Evolutionary conservation across 64 coral and sea anemone genomes (phyloP).

Genomic region (Orbicella faveolata): DNA sequence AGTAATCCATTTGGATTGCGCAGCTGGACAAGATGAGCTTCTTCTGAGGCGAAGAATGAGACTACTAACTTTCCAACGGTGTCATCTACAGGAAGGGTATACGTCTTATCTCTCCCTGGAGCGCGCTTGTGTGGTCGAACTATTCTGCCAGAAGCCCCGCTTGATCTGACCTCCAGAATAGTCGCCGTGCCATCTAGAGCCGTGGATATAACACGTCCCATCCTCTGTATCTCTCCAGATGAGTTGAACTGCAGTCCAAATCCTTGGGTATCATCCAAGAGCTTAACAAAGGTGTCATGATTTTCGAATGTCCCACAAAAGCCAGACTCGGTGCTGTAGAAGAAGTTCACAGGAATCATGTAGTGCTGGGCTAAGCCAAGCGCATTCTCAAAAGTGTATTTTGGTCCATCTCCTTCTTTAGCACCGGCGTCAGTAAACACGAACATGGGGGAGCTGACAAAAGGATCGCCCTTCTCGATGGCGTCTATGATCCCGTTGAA

Average conservation of each 20-base stretch:
- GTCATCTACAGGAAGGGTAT: constrained; percentile 65
- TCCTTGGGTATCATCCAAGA: constrained; percentile 60
- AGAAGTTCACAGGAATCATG: constrained; percentile 58
- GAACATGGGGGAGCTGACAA: constrained; percentile 51
- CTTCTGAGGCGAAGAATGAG: constrained; percentile 31
- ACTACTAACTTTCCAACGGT: constrained; percentile 61
- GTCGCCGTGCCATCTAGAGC: constrained; percentile 61
- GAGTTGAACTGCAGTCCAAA: constrained; percentile 49
- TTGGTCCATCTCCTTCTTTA: constrained; percentile 45
- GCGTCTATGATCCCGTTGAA: constrained; percentile 58
- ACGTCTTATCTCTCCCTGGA: neutral
- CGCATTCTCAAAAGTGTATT: constrained; percentile 63
- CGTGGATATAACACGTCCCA: constrained; percentile 36
- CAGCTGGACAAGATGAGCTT: constrained; percentile 32
- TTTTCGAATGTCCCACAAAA: constrained; percentile 20
- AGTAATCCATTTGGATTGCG: constrained; percentile 9
- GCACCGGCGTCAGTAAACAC: constrained; percentile 71
- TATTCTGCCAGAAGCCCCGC: neutral
- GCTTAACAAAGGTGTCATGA: constrained; percentile 25
- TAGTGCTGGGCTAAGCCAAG: constrained; percentile 51
- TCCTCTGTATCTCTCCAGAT: constrained; percentile 31
- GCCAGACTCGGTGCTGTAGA: constrained; percentile 52
- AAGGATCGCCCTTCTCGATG: constrained; percentile 22
- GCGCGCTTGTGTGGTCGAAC: neutral
- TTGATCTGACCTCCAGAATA: constrained; percentile 26